These are phyloP conservation scores for Leptobrachium ailaonicum DNA, from an alignment of 2,113 vertebrate species.

Conservation along the genomic window DNA sequence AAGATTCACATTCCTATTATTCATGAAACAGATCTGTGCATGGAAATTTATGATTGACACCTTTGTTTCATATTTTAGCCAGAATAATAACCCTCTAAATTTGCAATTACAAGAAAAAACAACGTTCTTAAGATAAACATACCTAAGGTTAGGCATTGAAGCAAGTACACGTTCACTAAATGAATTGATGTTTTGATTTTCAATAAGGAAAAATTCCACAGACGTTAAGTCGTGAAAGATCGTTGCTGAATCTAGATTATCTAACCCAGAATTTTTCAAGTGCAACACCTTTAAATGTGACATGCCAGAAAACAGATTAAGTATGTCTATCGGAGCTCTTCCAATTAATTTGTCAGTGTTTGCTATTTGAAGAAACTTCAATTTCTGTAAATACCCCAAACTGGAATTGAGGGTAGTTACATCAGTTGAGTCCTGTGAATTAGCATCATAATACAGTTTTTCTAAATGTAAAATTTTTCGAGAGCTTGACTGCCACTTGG, in stretches of 20 bases:
- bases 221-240: conserved; percentile 25
- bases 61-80: neutral
- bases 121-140: conserved; percentile 13
- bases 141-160: conserved; percentile 15
- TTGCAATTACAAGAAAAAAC: conserved; percentile 24
- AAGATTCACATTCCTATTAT: neutral
- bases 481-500: neutral
- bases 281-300: conserved; percentile 11
- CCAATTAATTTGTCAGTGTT: neutral
- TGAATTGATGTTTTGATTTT: conserved; percentile 11
- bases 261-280: conserved; percentile 26
- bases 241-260: neutral
- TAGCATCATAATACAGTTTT: neutral
- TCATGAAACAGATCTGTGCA: conserved; percentile 31
- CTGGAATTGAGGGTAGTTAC: neutral
- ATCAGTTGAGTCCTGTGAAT: neutral
- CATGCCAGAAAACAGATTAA: conserved; percentile 11
- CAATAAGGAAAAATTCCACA: conserved; percentile 17
- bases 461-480: conserved; percentile 16
- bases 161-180: conserved; percentile 3
- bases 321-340: neutral
- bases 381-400: neutral
- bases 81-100: neutral
- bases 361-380: conserved; percentile 1
- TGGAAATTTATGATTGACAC: neutral